A percentile compares a stretch with the other conserved stretches of the same genome.
phyloP scores from a whole-genome alignment of 2,888 invertebrate species.

The Sesia bembeciformis region DNA sequence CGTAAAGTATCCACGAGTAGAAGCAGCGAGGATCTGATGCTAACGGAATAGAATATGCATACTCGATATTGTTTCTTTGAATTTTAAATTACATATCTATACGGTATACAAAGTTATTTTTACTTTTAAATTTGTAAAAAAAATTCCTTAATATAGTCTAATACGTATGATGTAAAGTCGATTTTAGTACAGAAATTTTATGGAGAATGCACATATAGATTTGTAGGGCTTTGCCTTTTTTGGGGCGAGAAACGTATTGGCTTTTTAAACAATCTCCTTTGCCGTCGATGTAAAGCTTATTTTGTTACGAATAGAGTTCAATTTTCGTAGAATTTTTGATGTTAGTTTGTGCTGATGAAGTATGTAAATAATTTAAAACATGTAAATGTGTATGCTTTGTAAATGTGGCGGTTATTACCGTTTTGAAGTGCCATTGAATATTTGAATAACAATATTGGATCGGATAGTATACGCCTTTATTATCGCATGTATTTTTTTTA shows the following conservation, averaged over 20 bases:
- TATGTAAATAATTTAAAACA: constrained; percentile 40
- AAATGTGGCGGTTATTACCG: constrained; percentile 32
- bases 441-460: constrained; percentile 12
- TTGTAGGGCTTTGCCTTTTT: constrained; percentile 8
- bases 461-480: too few species aligned
- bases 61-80: constrained; percentile 69
- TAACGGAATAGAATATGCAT: constrained; percentile 51
- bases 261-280: constrained; percentile 22
- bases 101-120: not conserved
- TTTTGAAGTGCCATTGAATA: constrained; percentile 23
- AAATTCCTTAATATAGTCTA: too few species aligned
- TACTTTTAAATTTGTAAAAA: not conserved
- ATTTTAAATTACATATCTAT: constrained; percentile 42
- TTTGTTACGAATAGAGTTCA: not conserved
- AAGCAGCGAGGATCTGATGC: constrained; percentile 24
- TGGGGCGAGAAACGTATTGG: constrained; percentile 35
- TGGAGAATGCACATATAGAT: not conserved
- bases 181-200: not conserved
- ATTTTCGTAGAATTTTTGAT: constrained; percentile 1
- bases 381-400: constrained; percentile 30
- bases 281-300: constrained; percentile 5
- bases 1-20: constrained; percentile 48
- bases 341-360: constrained; percentile 24
- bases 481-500: too few species aligned
- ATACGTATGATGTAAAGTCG: not conserved